Percentiles rank a stretch among this genome's conserved stretches.
Evolutionary conservation across 2,113 vertebrate genomes (phyloP).

Genomic region (Ciconia boyciana): DNA sequence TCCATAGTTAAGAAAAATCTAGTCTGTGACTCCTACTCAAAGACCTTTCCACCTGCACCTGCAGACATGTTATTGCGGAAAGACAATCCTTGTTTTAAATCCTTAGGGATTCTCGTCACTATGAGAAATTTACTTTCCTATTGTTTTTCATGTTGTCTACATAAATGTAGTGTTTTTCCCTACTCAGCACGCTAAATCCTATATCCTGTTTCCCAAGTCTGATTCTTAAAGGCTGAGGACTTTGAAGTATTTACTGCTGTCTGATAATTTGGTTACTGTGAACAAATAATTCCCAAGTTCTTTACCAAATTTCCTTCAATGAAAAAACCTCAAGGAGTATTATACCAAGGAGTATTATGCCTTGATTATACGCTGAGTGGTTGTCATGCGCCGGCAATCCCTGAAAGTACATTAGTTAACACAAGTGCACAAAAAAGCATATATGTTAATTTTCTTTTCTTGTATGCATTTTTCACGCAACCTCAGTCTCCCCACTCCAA

Average conservation of each 20-base stretch:
- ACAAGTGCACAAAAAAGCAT: not conserved
- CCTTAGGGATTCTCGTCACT: not conserved
- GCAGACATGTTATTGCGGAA: not conserved
- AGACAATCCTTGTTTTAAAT: not conserved
- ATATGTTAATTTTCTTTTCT: not conserved
- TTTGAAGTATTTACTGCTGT: not conserved
- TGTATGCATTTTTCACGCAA: rapidly evolving
- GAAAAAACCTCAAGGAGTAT: not conserved
- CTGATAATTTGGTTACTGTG: not conserved
- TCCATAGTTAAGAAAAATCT: not conserved
- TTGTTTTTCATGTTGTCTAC: not conserved
- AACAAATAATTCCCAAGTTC: not conserved
- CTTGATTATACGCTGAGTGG: not conserved
- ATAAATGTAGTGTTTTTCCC: not conserved
- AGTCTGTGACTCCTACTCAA: not conserved
- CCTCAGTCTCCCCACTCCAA: not conserved
- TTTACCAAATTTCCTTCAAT: not conserved
- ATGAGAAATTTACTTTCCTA: not conserved
- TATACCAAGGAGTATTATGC: not conserved
- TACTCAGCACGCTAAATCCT: not conserved
- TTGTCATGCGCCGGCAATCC: not conserved
- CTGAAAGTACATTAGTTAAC: not conserved
- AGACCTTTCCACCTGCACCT: not conserved
- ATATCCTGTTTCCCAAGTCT: conserved; percentile 12
- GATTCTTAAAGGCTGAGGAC: not conserved